Percentiles rank a stretch among this genome's conserved stretches.
Conservation (phyloP, 1,140 invertebrate genomes). For the Drosophila mojavensis region DNA sequence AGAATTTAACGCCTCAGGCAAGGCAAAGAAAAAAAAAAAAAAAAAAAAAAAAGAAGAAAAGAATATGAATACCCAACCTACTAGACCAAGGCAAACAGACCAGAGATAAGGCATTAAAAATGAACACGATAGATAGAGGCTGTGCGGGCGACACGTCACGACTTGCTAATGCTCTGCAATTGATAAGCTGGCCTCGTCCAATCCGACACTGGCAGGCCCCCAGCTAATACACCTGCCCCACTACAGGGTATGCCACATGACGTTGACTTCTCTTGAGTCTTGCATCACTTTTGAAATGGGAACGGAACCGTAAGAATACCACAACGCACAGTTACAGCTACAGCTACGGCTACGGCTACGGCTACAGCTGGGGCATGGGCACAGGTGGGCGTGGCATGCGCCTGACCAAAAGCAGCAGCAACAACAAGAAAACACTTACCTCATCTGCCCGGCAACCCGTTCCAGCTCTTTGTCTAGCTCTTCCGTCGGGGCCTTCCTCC, state of each 20-base stretch:
- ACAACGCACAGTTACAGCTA: constrained; percentile 51
- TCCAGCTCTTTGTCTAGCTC: constrained; percentile 1
- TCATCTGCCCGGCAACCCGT: constrained; percentile 2
- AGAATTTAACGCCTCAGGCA: constrained; percentile 75
- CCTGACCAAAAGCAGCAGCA: background rate
- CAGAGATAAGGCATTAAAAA: constrained; percentile 68
- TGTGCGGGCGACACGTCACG: background rate
- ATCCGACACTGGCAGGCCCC: background rate
- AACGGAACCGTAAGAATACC: constrained; percentile 67
- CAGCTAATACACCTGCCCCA: background rate
- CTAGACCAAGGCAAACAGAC: constrained; percentile 27
- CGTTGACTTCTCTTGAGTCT: constrained; percentile 39
- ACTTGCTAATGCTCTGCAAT: constrained; percentile 11
- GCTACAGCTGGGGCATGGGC: constrained; percentile 2
- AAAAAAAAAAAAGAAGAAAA: background rate
- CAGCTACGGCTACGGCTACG: background rate
- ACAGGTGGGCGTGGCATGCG: constrained; percentile 12
- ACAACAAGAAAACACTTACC: background rate
- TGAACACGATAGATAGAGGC: constrained; percentile 30
- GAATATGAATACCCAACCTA: background rate
- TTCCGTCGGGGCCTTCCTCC: background rate
- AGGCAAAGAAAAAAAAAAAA: constrained; percentile 42
- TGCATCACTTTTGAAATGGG: constrained; percentile 57
- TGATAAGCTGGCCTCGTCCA: background rate
- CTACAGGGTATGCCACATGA: constrained; percentile 18